Conservation (phyloP, 2,797 vertebrate species). For the Saxicola maurus region DNA sequence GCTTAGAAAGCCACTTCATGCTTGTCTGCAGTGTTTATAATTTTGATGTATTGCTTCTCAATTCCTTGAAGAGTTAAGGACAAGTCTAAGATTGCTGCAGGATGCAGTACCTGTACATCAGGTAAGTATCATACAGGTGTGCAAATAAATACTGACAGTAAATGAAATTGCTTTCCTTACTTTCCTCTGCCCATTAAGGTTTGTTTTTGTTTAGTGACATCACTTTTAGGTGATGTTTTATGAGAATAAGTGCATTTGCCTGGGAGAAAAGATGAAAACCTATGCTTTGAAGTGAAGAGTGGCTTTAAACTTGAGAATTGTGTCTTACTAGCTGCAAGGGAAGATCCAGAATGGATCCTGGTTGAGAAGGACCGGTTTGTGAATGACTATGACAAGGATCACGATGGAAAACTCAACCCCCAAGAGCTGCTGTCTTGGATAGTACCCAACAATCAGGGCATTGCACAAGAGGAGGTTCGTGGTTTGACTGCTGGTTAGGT, state of each 20-base stretch:
- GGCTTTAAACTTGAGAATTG: not conserved
- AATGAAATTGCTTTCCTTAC: not conserved
- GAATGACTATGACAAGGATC: slow-evolving; percentile 91
- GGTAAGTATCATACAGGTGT: not conserved
- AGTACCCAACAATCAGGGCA: slow-evolving; percentile 90
- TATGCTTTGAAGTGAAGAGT: not conserved
- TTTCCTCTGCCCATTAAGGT: not conserved
- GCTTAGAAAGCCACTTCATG: not conserved
- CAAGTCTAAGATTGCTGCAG: not conserved
- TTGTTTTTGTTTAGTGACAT: not conserved
- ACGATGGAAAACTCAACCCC: slow-evolving; percentile 82
- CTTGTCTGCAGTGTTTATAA: not conserved
- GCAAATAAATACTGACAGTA: not conserved
- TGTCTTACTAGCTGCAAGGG: slow-evolving; percentile 69
- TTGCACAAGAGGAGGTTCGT: slow-evolving; percentile 90
- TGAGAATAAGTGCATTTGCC: not conserved
- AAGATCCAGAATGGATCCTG: slow-evolving; percentile 90
- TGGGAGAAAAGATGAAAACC: not conserved
- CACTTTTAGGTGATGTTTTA: not conserved
- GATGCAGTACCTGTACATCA: not conserved
- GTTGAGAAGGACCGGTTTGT: slow-evolving; percentile 91
- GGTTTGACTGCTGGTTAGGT: not conserved
- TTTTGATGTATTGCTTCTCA: not conserved
- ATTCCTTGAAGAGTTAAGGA: not conserved
- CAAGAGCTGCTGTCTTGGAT: slow-evolving; percentile 92